phyloP scores from a whole-genome alignment of 2,113 vertebrate species.

The Calyptomena viridis region DNA sequence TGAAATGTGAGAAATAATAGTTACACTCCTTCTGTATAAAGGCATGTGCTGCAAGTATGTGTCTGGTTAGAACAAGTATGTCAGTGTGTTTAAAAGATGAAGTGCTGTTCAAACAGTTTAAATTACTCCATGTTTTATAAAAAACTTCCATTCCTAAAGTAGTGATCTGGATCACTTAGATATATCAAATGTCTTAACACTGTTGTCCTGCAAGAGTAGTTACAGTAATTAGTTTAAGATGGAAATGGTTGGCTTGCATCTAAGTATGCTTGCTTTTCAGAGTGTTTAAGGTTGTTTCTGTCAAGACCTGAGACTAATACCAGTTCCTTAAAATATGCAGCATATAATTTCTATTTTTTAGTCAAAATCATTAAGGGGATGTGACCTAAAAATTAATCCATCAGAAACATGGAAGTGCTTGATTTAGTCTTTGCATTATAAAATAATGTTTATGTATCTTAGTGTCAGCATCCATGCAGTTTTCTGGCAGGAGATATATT shows the following conservation, averaged over 20 bases:
- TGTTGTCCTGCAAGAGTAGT: not conserved
- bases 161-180: not conserved
- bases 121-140: not conserved
- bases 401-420: not conserved
- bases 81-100: not conserved
- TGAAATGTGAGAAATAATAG: not conserved
- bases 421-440: not conserved
- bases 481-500: not conserved
- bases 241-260: not conserved
- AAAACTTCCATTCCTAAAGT: not conserved
- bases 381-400: not conserved
- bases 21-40: not conserved
- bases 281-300: not conserved
- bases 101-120: not conserved
- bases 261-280: not conserved
- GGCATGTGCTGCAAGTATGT: not conserved
- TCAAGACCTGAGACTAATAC: not conserved
- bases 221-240: not conserved
- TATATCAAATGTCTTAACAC: not conserved
- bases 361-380: not conserved
- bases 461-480: not conserved
- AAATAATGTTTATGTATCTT: not conserved
- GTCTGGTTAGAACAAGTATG: not conserved
- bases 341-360: not conserved
- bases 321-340: not conserved